Base-by-base conservation (phyloP, 2,797 vertebrate genomes). In the Sciurus vulgaris region DNA sequence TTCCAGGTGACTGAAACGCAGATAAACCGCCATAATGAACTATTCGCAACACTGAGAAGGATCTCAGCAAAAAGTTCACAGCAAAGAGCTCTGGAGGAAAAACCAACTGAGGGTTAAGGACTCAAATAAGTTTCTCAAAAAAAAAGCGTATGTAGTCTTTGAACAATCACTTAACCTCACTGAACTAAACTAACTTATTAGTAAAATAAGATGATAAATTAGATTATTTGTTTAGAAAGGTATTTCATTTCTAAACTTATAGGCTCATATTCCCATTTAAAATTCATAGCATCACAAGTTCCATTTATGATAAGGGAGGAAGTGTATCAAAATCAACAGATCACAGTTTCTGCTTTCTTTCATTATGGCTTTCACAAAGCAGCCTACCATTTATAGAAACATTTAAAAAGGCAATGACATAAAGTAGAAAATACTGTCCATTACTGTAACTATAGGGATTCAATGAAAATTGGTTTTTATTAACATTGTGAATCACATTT, bases 351-450 rank as follows among this genome's bases (percentile, higher is more conserved):
- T 88, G 24, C 22, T 28, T 70, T 38, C 44, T 51, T 79, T 54
- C 38, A 73, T 18, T 88, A 22, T 9, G n/a, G 5, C 33, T 86
- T 91, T 47, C 26, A 70, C 56, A 65, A 67, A 81, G 44, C 59
- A 89, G 83, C 14, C 65, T 73, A 47, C 3, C 20, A 24, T 22
- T 93, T 82, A 88, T 44, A 51, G 35, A 70, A 91, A 17, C 5
- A 82, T 63, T 78, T 12, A 10, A n/a, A 30, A 88, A 69, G 54
- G 2, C 3, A 86, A 44, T 35, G 33, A 81, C 7, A 54, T 28
- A 61, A 81, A 76, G 18, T 67, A 44, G 74, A 94, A 96, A 91
- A 91, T 20, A 73, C 1, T 59, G 20, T 74, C 70, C 30, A 76
- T 82, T 93, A 65, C 20, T 72, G 7, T 81, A 84, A 93, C 3